These are phyloP conservation scores for Eupsilia transversa DNA, from an alignment of 2,888 invertebrate species.

Conservation along the genomic window DNA sequence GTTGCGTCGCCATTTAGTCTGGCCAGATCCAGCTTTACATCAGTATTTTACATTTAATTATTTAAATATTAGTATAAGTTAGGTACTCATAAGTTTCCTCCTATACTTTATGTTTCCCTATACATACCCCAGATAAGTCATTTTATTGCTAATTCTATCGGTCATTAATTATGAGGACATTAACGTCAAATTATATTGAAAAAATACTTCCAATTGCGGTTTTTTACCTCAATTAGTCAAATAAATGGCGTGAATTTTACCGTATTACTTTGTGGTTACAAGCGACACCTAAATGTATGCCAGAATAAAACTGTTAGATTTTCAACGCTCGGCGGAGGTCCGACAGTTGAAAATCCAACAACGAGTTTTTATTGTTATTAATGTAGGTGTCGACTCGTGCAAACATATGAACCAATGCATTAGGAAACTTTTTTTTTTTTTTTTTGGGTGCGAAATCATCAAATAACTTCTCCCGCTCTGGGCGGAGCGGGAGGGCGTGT, in stretches of 20 bases:
- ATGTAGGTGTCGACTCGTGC: no score
- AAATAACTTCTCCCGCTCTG: no score
- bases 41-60: background rate
- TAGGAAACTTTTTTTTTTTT: no score
- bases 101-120: constrained; percentile 42
- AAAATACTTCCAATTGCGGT: constrained; percentile 23
- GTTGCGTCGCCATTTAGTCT: background rate
- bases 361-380: no score
- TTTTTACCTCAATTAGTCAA: constrained; percentile 27
- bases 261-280: background rate
- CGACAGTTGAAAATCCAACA: no score
- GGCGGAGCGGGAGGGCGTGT: no score
- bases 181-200: constrained; percentile 23
- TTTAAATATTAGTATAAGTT: background rate
- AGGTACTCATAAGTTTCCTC: constrained; percentile 18
- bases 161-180: constrained; percentile 46
- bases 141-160: constrained; percentile 49
- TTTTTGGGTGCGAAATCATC: no score
- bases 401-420: no score
- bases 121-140: constrained; percentile 27
- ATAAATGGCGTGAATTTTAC: background rate
- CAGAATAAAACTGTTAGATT: no score
- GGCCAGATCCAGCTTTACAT: background rate
- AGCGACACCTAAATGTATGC: no score
- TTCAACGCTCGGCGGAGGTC: no score